A percentile compares a stretch with the other conserved stretches of the same genome.
These are phyloP conservation scores for Agrochola macilenta DNA, from an alignment of 2,888 invertebrate genomes.

Conservation along the genomic window DNA sequence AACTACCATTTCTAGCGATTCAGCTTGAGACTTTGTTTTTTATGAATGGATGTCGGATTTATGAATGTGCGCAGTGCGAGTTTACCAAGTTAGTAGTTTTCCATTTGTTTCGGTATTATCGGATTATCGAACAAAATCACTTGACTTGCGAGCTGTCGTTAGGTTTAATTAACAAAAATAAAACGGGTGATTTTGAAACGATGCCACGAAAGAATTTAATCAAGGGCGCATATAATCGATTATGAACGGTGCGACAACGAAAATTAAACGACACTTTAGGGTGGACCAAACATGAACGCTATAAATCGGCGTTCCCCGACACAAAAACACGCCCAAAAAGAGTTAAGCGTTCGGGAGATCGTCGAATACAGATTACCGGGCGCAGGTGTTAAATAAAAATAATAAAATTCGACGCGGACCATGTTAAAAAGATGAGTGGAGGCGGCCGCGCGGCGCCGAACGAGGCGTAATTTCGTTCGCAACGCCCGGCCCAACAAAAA, in stretches of 20 bases:
- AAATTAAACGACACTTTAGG: conserved; percentile 89
- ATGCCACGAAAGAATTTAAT: conserved; percentile 72
- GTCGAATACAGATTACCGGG: conserved; percentile 89
- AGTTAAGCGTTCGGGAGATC: conserved; percentile 90
- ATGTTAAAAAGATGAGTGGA: conserved; percentile 85
- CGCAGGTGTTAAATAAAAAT: conserved; percentile 91
- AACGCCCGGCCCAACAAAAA: conserved; percentile 83
- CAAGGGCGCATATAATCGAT: conserved; percentile 86
- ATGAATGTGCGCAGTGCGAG: conserved; percentile 20
- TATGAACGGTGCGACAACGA: conserved; percentile 82
- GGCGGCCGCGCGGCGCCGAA: conserved; percentile 88
- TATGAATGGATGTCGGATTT: conserved; percentile 52
- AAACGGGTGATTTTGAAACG: conserved; percentile 13
- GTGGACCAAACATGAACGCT: conserved; percentile 83
- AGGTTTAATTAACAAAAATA: conserved; percentile 26
- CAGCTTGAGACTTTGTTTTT: conserved; percentile 39
- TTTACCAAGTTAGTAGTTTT: conserved; percentile 1
- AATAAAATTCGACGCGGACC: conserved; percentile 87
- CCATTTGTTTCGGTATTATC: neutral
- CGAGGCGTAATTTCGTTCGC: conserved; percentile 86
- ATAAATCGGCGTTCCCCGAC: conserved; percentile 85
- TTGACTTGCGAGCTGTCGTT: neutral
- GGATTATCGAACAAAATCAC: conserved; percentile 1
- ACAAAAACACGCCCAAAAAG: conserved; percentile 87
- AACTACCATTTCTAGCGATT: conserved; percentile 55